Evolutionary conservation across 2,888 invertebrate genomes (phyloP), one percentile per base, ranked within the genome.

Genomic region (Pantelozetes paolii): DNA sequence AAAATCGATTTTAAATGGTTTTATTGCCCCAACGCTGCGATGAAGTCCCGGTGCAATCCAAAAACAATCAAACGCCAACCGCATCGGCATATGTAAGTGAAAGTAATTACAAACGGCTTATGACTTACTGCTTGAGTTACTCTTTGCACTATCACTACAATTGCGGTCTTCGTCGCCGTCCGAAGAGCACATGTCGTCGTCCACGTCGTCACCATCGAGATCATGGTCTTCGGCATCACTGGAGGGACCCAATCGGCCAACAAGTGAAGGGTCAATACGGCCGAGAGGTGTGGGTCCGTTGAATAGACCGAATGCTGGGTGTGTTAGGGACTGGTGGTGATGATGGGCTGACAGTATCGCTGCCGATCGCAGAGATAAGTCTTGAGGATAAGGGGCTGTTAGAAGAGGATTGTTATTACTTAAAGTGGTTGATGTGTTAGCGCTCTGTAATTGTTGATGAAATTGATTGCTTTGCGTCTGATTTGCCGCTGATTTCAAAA

Each of bases 1-100:
- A 67, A 67, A 67, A 67, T 67, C 42, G 67, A 67, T 67, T 67
- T 67, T 67, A 67, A 67, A 67, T 67, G 67, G 67, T 67, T 67
- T 67, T 67, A 67, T 67, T 67, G 67, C 67, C 67, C 67, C 67
- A 40, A 42, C 20, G 32, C 67, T 67, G 40, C 42, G 67, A 67
- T 67, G 67, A 54, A 67, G 67, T 67, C 67, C 67, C 67, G 32
- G 15, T 20, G 23, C 40, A 54, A 13, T 50, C 50, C 50, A 18
- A n/a, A 45, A 8, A 20, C 20, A n/a, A 20, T 54, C 54, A 54
- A 54, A 54, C 23, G 54, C 11, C 54, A 54, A 54, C 50, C 23
- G 54, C 54, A 54, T 6, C 26, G 36, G 54, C 54, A 26, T 54
- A 26, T 54, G 26, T 26, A 54, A 11, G 26, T 1, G 18, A 36